These are phyloP conservation scores for Onychostoma macrolepis DNA, from an alignment of 2,113 vertebrate species.

Conservation along the genomic window DNA sequence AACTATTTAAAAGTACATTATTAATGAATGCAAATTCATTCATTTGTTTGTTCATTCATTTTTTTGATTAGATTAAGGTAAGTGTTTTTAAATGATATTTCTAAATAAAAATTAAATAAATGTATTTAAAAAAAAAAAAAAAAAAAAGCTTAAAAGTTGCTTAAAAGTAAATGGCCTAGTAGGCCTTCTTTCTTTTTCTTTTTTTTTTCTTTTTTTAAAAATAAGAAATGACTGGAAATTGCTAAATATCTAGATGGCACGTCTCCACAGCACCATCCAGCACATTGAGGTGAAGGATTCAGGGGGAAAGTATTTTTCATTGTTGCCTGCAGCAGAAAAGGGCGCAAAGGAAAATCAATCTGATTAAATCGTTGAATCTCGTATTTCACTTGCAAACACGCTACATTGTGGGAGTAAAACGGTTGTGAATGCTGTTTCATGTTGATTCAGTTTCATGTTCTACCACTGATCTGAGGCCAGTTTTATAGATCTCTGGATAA, in stretches of 20 bases:
- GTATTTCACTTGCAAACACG: background rate
- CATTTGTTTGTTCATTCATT: no score
- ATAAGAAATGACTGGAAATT: background rate
- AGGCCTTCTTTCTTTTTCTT: no score
- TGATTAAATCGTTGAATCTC: background rate
- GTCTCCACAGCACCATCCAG: background rate
- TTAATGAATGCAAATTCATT: no score
- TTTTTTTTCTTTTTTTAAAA: no score
- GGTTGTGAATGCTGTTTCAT: background rate
- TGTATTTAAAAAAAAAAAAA: background rate
- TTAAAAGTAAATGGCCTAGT: background rate
- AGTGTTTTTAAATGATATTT: background rate
- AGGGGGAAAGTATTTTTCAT: background rate
- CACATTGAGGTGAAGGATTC: background rate
- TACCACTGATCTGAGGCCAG: background rate
- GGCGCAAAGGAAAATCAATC: background rate
- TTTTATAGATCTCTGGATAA: background rate
- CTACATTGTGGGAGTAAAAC: background rate
- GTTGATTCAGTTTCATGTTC: constrained; percentile 5
- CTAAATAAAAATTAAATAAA: background rate
- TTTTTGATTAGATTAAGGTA: background rate
- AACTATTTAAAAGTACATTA: no score
- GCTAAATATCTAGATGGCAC: background rate
- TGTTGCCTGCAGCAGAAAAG: background rate
- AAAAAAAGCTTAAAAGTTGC: background rate